Evolutionary conservation across 2,888 invertebrate genomes (phyloP).

Genomic region (Agriotes lineatus): DNA sequence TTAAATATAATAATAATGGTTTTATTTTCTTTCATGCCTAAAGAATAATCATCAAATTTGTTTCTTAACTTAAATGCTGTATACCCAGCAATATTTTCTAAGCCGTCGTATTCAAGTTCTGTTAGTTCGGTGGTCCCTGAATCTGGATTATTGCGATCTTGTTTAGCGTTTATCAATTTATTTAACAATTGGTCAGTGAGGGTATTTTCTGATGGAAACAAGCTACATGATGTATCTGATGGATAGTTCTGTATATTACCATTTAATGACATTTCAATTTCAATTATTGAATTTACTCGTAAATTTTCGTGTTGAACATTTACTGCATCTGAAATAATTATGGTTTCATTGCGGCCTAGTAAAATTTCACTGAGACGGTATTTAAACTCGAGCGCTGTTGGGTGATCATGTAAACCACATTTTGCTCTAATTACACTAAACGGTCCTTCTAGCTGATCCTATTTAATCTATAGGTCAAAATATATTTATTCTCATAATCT

Average conservation of each 20-base stretch:
- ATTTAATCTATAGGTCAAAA: conserved; percentile 22
- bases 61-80: conserved; percentile 15
- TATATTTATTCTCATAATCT: background rate
- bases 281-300: background rate
- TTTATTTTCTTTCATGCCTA: too few species aligned
- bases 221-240: background rate
- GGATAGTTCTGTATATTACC: background rate
- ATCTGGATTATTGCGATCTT: background rate
- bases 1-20: too few species aligned
- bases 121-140: conserved; percentile 12
- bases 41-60: conserved; percentile 3
- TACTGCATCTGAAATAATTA: conserved; percentile 16
- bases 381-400: background rate
- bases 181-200: background rate
- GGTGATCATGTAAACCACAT: conserved; percentile 25
- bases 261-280: conserved; percentile 3
- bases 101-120: conserved; percentile 32
- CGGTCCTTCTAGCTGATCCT: conserved; percentile 19
- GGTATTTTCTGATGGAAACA: background rate
- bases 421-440: conserved; percentile 14
- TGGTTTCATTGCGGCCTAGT: conserved; percentile 23
- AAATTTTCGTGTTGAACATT: conserved; percentile 24
- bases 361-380: background rate
- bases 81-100: conserved; percentile 39
- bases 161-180: background rate